Conservation (phyloP, 2,797 vertebrate species). For the Heliangelus exortis region DNA sequence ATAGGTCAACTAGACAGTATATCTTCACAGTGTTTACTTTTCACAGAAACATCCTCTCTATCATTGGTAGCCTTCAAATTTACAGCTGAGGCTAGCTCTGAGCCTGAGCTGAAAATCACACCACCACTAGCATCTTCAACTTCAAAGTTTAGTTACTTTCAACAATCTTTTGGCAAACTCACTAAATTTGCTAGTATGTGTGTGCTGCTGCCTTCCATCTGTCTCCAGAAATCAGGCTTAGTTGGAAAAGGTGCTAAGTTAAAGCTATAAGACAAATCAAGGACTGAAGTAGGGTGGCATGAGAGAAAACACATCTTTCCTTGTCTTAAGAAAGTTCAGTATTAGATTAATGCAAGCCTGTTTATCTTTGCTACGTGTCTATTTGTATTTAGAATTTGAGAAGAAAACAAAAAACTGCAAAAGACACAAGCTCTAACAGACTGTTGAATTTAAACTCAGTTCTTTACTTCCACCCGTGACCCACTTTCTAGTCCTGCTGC, state of each 20-base stretch:
- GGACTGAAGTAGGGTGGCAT: neutral
- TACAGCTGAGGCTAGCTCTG: neutral
- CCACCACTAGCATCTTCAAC: neutral
- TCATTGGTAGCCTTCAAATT: slow-evolving; percentile 23
- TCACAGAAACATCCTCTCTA: neutral
- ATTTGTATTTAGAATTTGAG: neutral
- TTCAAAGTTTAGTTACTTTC: slow-evolving; percentile 25
- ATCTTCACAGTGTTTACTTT: neutral
- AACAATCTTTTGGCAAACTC: neutral
- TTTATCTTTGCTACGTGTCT: neutral
- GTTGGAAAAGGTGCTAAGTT: neutral
- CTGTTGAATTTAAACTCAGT: neutral
- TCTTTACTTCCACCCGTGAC: neutral
- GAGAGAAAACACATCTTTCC: neutral
- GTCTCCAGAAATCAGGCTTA: neutral
- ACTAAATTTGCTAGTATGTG: neutral
- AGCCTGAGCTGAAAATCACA: slow-evolving; percentile 15
- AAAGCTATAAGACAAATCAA: neutral
- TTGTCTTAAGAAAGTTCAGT: neutral
- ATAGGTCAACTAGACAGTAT: neutral
- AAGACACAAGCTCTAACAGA: neutral
- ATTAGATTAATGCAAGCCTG: neutral
- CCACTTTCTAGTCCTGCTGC: neutral
- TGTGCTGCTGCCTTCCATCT: neutral
- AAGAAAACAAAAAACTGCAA: neutral